Evolutionary conservation across 2,113 vertebrate species (phyloP), one percentile per base, ranked within the genome.

Genomic region (Perca fluviatilis): DNA sequence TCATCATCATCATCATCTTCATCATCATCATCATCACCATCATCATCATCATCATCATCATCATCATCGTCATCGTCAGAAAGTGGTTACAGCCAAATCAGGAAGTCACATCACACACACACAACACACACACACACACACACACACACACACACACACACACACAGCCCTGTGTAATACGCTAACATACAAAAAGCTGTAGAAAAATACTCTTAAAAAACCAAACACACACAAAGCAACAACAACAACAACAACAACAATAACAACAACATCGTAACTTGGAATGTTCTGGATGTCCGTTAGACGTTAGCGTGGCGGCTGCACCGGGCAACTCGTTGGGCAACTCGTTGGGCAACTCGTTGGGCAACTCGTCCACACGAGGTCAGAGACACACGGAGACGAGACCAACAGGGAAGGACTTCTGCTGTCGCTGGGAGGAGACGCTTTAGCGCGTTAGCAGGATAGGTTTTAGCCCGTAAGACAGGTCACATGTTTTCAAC

Each of bases 171-270:
- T 79, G 84, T 84, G 77, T 74, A 43, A 64, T 51, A 23, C 79
- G 88, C 88, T 73, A 66, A 88, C 78, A 46, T 89, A 93, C 84
- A 93, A 93, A 92, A 88, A 86, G 72, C 78, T 78, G 86, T 94
- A 94, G 87, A 89, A 94, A 94, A 94, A 93, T 90, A 93, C 74
- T 91, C 65, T 80, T 83, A 87, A 86, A 91, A 93, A 92, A 87
- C 56, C 75, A 86, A 91, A 86, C 85, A 76, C 85, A 76, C 79
- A 87, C 63, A 65, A 75, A 80, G 80, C 80, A 69, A 73, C 68
- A 65, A 74, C 66, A 78, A 68, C 60, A 67, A 69, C 47, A 58
- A 84, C 84, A 33, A n/a, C 80, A 69, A 73, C 68, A 65, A 74
- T 62, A 78, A 68, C 60, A 67, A 69, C 47, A 58, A 84, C 84